These are phyloP conservation scores for Neoniphon sammara DNA, from an alignment of 2,797 vertebrate species.

Conservation along the genomic window DNA sequence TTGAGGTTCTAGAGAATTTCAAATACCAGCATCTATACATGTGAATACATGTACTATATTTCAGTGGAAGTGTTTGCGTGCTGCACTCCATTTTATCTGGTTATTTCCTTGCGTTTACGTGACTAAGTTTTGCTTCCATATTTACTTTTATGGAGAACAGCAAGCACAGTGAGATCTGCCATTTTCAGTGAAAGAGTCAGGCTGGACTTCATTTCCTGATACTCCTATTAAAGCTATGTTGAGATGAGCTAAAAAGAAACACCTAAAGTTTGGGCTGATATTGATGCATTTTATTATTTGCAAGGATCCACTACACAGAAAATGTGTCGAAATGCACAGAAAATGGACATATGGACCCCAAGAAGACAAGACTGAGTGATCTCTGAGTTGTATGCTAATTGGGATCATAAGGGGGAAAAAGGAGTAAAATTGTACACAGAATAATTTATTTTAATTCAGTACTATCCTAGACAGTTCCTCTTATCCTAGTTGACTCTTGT, in stretches of 20 bases:
- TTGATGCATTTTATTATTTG: not conserved
- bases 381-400: conserved; percentile 11
- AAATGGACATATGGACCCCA: not conserved
- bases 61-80: no score
- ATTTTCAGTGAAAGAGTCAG: not conserved
- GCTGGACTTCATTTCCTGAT: no score
- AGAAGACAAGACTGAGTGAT: conserved; percentile 17
- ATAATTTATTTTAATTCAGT: conserved; percentile 9
- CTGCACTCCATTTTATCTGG: no score
- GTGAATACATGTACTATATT: no score
- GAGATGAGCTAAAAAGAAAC: no score
- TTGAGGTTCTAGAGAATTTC: no score
- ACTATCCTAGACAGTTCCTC: conserved; percentile 22
- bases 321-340: conserved; percentile 12
- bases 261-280: no score
- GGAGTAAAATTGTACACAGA: conserved; percentile 15
- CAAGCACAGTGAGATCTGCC: not conserved
- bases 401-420: conserved; percentile 8
- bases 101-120: not conserved
- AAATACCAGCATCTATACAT: no score
- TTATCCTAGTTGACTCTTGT: conserved; percentile 23
- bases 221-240: no score
- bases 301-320: not conserved
- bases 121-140: not conserved
- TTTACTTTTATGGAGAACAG: not conserved